phyloP scores from a whole-genome alignment of 2,888 invertebrate species.

The Meta bourneti region DNA sequence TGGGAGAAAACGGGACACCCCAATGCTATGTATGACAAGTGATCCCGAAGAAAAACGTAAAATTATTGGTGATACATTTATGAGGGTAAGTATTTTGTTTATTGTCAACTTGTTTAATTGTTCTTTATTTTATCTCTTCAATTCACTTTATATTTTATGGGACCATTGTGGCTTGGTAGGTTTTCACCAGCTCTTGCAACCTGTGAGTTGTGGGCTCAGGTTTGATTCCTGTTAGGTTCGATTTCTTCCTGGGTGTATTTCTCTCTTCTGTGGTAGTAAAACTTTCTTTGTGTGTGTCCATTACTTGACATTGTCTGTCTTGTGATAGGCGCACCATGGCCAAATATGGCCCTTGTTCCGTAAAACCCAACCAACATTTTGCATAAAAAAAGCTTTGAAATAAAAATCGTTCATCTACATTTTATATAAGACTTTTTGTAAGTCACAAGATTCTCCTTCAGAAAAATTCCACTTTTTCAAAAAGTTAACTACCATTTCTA shows the following conservation, averaged over 20 bases:
- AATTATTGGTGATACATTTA: slow-evolving; percentile 99
- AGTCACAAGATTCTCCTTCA: too few relatives aligned
- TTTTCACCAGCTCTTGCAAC: neutral
- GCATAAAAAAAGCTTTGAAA: too few relatives aligned
- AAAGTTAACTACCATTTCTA: too few relatives aligned
- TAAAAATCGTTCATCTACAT: too few relatives aligned
- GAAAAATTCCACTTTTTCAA: too few relatives aligned
- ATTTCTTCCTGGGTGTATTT: too few relatives aligned
- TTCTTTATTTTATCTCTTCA: neutral
- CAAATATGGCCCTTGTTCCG: neutral
- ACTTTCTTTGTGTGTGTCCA: too few relatives aligned
- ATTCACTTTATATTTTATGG: neutral
- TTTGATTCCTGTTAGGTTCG: too few relatives aligned
- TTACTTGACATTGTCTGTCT: neutral
- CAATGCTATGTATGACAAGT: slow-evolving; percentile 91
- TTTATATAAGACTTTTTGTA: too few relatives aligned
- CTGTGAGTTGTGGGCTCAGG: too few relatives aligned
- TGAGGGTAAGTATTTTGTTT: slow-evolving; percentile 84
- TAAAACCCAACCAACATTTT: neutral
- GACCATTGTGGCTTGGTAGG: neutral
- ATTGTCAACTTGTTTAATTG: neutral
- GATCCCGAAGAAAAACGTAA: slow-evolving; percentile 98
- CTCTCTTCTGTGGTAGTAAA: too few relatives aligned
- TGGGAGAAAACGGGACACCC: slow-evolving; percentile 86
- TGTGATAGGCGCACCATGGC: too few relatives aligned